Evolutionary conservation across 2,888 invertebrate genomes (phyloP).

Genomic region (Meta bourneti): DNA sequence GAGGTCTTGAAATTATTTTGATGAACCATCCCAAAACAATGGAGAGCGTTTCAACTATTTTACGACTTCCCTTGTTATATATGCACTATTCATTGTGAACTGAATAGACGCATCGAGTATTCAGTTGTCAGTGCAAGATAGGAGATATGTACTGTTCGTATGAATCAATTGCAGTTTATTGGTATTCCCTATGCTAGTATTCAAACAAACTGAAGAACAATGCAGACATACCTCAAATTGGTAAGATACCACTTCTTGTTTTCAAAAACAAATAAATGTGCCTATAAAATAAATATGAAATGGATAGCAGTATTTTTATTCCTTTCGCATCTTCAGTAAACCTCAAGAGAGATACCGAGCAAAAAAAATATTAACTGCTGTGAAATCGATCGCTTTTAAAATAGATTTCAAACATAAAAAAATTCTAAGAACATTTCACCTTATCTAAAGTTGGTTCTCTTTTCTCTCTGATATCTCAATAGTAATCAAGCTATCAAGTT

Average conservation of each 20-base stretch:
- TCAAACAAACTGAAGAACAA: neutral
- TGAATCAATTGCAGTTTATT: neutral
- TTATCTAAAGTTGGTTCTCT: neutral
- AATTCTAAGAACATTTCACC: neutral
- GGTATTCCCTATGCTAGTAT: neutral
- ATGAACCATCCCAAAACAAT: neutral
- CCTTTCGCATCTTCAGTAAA: neutral
- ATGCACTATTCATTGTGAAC: neutral
- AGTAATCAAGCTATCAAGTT: neutral
- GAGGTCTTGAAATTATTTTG: neutral
- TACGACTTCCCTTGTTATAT: neutral
- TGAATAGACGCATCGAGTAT: neutral
- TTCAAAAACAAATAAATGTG: neutral
- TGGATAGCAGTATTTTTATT: neutral
- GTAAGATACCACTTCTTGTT: neutral
- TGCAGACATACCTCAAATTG: neutral
- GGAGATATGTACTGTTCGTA: neutral
- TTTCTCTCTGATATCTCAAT: neutral
- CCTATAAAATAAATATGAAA: neutral
- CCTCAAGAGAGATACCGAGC: neutral
- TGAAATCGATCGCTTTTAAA: neutral
- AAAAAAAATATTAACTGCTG: neutral
- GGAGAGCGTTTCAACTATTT: neutral
- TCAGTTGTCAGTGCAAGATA: neutral
- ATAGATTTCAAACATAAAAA: neutral